Evolutionary conservation across 2,888 invertebrate genomes (phyloP), one percentile per base, ranked within the genome.

Genomic region (Lasioglossum oenotherae): DNA sequence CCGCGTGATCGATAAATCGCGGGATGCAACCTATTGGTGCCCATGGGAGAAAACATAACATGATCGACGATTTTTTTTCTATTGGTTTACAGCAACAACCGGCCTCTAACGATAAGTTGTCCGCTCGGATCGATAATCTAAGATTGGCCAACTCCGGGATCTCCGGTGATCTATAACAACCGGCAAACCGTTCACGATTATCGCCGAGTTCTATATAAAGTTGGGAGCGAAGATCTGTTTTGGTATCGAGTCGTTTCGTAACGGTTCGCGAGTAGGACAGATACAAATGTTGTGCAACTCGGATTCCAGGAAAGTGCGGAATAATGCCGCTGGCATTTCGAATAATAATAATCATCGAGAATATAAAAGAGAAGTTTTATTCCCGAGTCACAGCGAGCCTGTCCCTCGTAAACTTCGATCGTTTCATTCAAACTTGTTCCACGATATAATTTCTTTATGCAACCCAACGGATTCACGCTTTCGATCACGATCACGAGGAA

Each of bases 1-100:
- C 94, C 91, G 88, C 82, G 88, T 74, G 87, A 90, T 88, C 89
- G 83, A 87, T 89, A 90, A 89, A 86, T 80, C 77, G 79, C 80
- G 57, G 73, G 87, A 87, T 87, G 74, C 69, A 76, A 84, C 75
- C 73, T 72, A 75, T 78, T 73, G 77, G 74, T 75, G 69, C 10
- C 75, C 79, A 72, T 49, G 46, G 82, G 90, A 80, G 90, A 90
- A 73, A 85, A 84, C 81, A 76, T 53, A 64, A 74, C 78, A 76
- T 80, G 85, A 90, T 87, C 76, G 44, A 75, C 19, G 46, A 87
- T 87, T 87, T 87, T 87, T 87, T 87, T 87, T 87, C 2, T 1
- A n/a, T n/a, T 10, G 1, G 57, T 82, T 84, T 75, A 44, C 78
- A 67, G 77, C 38, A 71, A 23, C 49, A 19, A 49, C 4, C 76